A percentile compares a stretch with the other conserved stretches of the same genome.
Conservation (phyloP, 2,797 vertebrate species). For the Lagocephalus sceleratus region DNA sequence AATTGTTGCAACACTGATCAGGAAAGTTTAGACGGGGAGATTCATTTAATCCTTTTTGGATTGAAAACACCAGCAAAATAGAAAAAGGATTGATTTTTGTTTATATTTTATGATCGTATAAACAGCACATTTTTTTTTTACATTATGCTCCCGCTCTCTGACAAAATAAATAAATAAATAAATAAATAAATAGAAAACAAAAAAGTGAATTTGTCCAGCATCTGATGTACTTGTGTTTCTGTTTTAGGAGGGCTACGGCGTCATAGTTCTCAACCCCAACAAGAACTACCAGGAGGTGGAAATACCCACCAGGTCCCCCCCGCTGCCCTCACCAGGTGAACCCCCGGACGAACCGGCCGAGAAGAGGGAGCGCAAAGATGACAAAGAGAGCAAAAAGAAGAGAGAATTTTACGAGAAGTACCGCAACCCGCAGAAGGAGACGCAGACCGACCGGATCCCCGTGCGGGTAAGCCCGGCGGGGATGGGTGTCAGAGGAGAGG, state of each 20-base stretch:
- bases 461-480: constrained; percentile 83
- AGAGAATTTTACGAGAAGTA: constrained; percentile 97
- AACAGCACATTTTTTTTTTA: too few species aligned
- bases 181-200: background rate
- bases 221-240: constrained; percentile 10
- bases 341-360: constrained; percentile 91
- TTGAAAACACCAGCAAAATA: too few species aligned
- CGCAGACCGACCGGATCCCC: constrained; percentile 86
- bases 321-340: constrained; percentile 78
- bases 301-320: constrained; percentile 77
- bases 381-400: constrained; percentile 89
- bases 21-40: too few species aligned
- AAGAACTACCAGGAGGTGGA: constrained; percentile 97
- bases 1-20: too few species aligned
- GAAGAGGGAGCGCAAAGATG: constrained; percentile 93
- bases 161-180: background rate
- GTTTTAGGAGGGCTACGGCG: constrained; percentile 89
- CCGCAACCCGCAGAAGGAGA: constrained; percentile 94
- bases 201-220: background rate
- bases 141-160: too few species aligned
- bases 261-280: constrained; percentile 97
- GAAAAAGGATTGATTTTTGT: too few species aligned
- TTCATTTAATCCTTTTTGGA: too few species aligned
- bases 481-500: constrained; percentile 9
- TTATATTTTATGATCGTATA: too few species aligned